Base-by-base conservation (phyloP, 1,140 invertebrate genomes). In the Ectropis grisescens region DNA sequence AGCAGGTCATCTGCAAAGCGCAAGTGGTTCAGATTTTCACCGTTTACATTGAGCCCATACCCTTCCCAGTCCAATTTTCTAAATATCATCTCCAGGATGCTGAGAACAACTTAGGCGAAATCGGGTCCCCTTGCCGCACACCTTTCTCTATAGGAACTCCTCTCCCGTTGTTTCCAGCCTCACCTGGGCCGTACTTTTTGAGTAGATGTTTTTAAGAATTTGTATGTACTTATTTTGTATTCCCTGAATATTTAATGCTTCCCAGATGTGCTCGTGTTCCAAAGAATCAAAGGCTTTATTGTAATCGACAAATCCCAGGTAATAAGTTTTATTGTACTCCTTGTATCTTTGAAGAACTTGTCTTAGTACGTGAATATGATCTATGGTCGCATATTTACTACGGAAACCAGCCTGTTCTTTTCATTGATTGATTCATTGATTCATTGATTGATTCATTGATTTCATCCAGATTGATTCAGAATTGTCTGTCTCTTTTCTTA, bases 221-320 rank as follows among this genome's bases (percentile, higher is more conserved):
- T 9, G n/a, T 26, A 33, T 43, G 22, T 42, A 42, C 11, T 35
- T 42, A 25, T 1, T 26, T 11, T 39, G 25, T 13, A 44, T 10
- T 0, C 40, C 36, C 10, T 48, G 33, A 30, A 0, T 10, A 19
- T 25, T 4, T 26, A 47, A 12, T 26, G 36, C 7, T 13, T 36
- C 28, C 32, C 35, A 42, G 1, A 42, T 38, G n/a, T 9, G 23
- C 8, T 16, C 10, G 10, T 39, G 46, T 29, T 40, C 10, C 8
- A 48, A 6, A 4, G 29, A 22, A 15, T 42, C 48, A 10, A 51
- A 47, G 1, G 43, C 43, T 30, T 46, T 51, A 22, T 42, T 43
- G 14, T 24, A 51, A 26, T 47, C 40, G 5, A 51, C 31, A n/a
- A 51, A 47, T 1, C 13, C 32, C 11, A 51, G 1, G 27, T 43